Base-by-base conservation (phyloP, 1,140 invertebrate genomes). In the Drosophila nigromelanica region DNA sequence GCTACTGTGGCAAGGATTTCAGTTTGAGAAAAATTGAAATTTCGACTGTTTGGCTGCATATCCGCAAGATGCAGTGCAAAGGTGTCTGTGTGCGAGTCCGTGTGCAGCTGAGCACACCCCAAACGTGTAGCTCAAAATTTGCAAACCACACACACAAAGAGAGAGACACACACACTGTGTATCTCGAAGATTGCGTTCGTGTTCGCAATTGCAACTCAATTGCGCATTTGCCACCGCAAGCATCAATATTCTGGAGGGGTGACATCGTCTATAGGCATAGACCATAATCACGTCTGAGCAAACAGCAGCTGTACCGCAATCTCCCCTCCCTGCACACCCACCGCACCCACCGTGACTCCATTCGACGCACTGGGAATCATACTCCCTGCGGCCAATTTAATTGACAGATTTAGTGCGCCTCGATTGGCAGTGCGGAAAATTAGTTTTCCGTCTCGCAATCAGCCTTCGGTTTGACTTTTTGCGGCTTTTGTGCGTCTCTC, bases 391-490 rank as follows among this genome's bases (percentile, higher is more conserved):
- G 83, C 83, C 83, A 89, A 89, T 89, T 89, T 89, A 89, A 89
- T 89, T 89, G 83, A 89, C 83, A 89, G 83, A 89, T 89, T 89
- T 89, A 89, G 83, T 89, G 80, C 73, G 73, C 39, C 76, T 83
- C 83, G 79, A 89, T 89, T 89, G 83, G 73, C 83, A 89, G 83
- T 89, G 83, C 83, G 83, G 83, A 89, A 89, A 89, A 89, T 89
- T 89, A 89, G 83, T 87, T 89, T 89, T 89, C 83, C 76, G 79
- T 89, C 82, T 87, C 82, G 64, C 81, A 82, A 69, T 58, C 72
- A 80, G 74, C 66, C 79, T 82, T 30, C 27, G 56, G 55, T 59
- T 72, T 61, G 76, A 76, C 73, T 83, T 78, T 83, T 67, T 85
- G 75, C 61, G 71, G 70, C 79, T 78, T 80, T 74, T 77, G 60